Evolutionary conservation across 2,888 invertebrate genomes (phyloP), one percentile per base, ranked within the genome.

Genomic region (Chloroclysta siterata): DNA sequence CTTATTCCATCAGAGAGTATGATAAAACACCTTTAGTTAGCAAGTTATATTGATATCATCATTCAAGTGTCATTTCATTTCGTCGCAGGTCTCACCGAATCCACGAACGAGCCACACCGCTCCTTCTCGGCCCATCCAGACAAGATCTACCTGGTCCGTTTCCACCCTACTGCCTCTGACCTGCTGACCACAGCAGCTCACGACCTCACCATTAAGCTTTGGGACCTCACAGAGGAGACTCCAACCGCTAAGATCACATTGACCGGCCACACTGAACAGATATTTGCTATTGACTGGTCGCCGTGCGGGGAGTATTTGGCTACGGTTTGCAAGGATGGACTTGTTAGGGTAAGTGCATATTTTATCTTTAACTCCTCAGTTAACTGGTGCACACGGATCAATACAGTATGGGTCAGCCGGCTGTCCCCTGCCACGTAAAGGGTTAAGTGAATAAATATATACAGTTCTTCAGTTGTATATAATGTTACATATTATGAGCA

Each of bases 251-350:
- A 76, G 70, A 94, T 97, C 66, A 93, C 94, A 0, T 85, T 98
- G 5, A 94, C 94, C 11, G 97, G 90, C 0, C 98, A 98, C 76
- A 95, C 95, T 0, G 98, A 98, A 78, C 98, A 98, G 90, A 97
- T 99, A 82, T 98, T 98, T 75, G 96, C 97, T 63, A 93, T 98
- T 74, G 96, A 97, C 3, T 99, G 99, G 99, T 98, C 98, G 63
- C 97, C 97, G 0, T 97, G 97, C 80, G 99, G 99, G 0, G 95
- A 95, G 36, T 95, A 95, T 74, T 94, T 98, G 68, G 97, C 98
- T 11, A 98, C 97, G 0, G 96, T 98, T 0, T 97, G 98, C 87
- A 98, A 97, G 81, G 99, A 99, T 88, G 96, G 97, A 36, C 95
- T 96, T 76, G 94, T 97, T 56, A 93, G 96, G 81, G 93, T 95